Evolutionary conservation across 2,888 invertebrate species (phyloP), one percentile per base, ranked within the genome.

Genomic region (Thymelicus sylvestris): DNA sequence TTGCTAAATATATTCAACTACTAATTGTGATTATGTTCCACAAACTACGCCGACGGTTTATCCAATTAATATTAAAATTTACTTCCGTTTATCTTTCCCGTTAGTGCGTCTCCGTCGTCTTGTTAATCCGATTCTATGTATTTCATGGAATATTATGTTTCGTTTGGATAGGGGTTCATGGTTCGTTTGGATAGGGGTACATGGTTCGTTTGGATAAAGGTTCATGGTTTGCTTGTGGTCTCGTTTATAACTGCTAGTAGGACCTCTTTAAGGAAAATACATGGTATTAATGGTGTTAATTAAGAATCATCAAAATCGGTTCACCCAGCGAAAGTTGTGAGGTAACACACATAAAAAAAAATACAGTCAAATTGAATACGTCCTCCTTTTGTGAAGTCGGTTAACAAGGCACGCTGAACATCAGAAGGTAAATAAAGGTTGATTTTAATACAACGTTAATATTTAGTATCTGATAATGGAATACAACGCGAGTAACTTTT

Each of bases 1-100:
- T 90, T 88, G 88, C 82, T 87, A 87, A 89, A 89, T 89, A 86
- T 87, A 90, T 90, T 88, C 88, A 79, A 84, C 85, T 85, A 84
- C 84, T 87, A 88, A 91, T 88, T 88, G 84, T 85, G 81, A 90
- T 87, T 87, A 86, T 84, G 80, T 84, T 83, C 81, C 81, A 79
- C 83, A 82, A 87, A 87, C 84, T 83, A 80, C 79, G 79, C 74
- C 76, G 74, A 73, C 74, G 73, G 73, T 72, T 76, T 76, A 79
- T 76, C 73, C 71, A 77, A 78, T 79, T 80, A 79, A 76, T 80
- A 79, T 78, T 79, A 77, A 76, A 78, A 78, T 79, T 74, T 63
- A 72, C 72, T 68, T 47, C 72, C 62, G 77, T 77, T 78, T 78
- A 73, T 74, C 75, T 79, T 76, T 72, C 70, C 47, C 44, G 65